Evolutionary conservation across 64 coral and sea anemone genomes (phyloP), one percentile per base, ranked within the genome.

Genomic region (Porites australiensis): DNA sequence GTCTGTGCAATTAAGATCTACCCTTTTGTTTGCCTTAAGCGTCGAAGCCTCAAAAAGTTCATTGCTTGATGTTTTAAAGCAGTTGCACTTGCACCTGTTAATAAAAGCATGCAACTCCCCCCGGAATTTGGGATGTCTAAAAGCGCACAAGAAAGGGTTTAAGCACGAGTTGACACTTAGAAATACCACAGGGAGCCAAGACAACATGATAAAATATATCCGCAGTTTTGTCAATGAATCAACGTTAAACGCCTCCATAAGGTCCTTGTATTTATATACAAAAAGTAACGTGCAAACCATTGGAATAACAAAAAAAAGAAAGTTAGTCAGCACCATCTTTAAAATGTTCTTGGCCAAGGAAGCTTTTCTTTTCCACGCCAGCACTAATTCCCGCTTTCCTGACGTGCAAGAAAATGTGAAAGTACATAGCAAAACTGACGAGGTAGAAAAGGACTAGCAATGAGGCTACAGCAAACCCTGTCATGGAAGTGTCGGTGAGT

Each of bases 141-240:
- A 92, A 13, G 80, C 90, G 19, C 90, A 92, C 52, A 92, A 13
- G 61, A 86, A 92, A 45, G 90, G 90, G 58, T 92, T 92, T 44
- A 92, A 86, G 70, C 90, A 92, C 27, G 90, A 92, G 51, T 92
- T 92, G 27, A 92, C 46, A 21, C 71, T 86, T 6, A 92, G 61
- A 58, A 92, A 86, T 3, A 86, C 82, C 18, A 92, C 82, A 16
- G 90, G 90, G 44, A 86, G 23, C 90, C 90, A 92, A 3, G 90
- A 92, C 7, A 92, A 44, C 55, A 85, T 81, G 67, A 92, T 92
- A 20, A 86, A 92, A 77, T 84, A 86, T 21, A 44, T 76, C 13
- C 65, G 70, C 0, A 92, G 45, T 27, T 84, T 63, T 62, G 23
- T 64, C 8, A 92, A 58, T 12, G 79, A 54, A 51, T 86, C 46